A percentile compares a stretch with the other conserved stretches of the same genome.
Evolutionary conservation across 2,888 invertebrate genomes (phyloP).

Genomic region (Macrophya alboannulata): DNA sequence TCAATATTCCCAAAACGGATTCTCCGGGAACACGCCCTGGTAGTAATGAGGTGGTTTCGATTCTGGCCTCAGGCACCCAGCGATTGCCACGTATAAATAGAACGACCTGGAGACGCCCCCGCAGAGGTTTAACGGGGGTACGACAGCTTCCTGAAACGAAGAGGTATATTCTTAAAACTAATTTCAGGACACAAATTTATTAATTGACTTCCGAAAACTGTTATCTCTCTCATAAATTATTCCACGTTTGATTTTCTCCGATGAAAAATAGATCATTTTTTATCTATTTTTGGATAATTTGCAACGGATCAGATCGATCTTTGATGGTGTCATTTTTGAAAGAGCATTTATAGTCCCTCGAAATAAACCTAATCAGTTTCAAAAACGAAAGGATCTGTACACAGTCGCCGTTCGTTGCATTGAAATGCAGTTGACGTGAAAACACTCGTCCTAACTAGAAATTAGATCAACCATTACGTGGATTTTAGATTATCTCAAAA

Average conservation of each 20-base stretch:
- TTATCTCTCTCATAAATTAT: neutral
- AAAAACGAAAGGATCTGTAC: too few relatives aligned
- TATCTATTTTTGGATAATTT: neutral
- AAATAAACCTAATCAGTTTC: too few relatives aligned
- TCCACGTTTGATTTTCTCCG: neutral
- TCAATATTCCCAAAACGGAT: slow-evolving; percentile 80
- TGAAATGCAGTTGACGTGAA: neutral
- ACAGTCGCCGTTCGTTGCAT: neutral
- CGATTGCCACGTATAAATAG: slow-evolving; percentile 48
- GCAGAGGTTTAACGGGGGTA: slow-evolving; percentile 16
- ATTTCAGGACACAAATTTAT: neutral
- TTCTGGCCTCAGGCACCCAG: slow-evolving; percentile 76
- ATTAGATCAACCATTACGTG: neutral
- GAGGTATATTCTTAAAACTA: neutral
- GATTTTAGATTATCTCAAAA: neutral
- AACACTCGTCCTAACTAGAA: neutral
- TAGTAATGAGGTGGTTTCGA: slow-evolving; percentile 80
- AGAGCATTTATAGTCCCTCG: too few relatives aligned
- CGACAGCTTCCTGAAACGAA: slow-evolving; percentile 39
- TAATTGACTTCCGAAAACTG: neutral
- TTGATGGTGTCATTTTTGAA: neutral
- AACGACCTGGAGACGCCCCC: slow-evolving; percentile 39
- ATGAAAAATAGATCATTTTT: neutral
- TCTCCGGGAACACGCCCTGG: slow-evolving; percentile 72
- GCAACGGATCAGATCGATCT: neutral